Base-by-base conservation (phyloP, 2,113 vertebrate species). In the Pollimyrus isidori region DNA sequence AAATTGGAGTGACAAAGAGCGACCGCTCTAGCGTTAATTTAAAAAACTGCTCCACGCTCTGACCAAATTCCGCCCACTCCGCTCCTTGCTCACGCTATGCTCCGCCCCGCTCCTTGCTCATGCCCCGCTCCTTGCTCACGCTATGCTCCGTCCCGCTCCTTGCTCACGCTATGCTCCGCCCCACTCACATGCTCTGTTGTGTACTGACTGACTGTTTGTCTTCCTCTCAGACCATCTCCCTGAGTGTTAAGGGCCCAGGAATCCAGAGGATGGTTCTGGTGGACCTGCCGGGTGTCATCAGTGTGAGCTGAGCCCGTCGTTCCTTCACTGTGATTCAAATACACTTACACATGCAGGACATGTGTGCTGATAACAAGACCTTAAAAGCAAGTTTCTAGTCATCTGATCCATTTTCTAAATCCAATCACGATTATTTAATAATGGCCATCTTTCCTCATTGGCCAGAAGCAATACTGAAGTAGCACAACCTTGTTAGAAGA, bases 251-350 rank as follows among this genome's bases (percentile, higher is more conserved):
- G 94, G 98, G 98, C 17, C 98, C 98, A 3, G 98, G 98, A 3
- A 96, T 99, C 69, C 98, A 99, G 94, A 96, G 98, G 91, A 99
- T 99, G 98, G 98, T 99, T 58, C 96, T 99, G 23, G 98, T 99
- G 89, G 98, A 99, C 92, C 95, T 99, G 89, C 98, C 98, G 1
- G 98, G 98, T 50, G 98, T 99, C 90, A 99, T 99, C 91, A 99
- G 96, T 93, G 98, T 99, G 94, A 98, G 82, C 82, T 82, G 35
- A 45, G 39, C 30, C 42, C 17, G 19, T 49, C 7, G 11, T 50
- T 10, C 21, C 21, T 10, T 23, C 82, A 49, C 39, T 42, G 13
- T 62, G 23, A 83, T 73, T 45, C 49, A 65, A 1, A 19, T 52
- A 26, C 21, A 73, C 88, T n/a, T 49, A 19, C 50, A 46, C 88